These are phyloP conservation scores for Peromyscus melanophrys DNA, from an alignment of 2,797 vertebrate genomes.

Conservation along the genomic window DNA sequence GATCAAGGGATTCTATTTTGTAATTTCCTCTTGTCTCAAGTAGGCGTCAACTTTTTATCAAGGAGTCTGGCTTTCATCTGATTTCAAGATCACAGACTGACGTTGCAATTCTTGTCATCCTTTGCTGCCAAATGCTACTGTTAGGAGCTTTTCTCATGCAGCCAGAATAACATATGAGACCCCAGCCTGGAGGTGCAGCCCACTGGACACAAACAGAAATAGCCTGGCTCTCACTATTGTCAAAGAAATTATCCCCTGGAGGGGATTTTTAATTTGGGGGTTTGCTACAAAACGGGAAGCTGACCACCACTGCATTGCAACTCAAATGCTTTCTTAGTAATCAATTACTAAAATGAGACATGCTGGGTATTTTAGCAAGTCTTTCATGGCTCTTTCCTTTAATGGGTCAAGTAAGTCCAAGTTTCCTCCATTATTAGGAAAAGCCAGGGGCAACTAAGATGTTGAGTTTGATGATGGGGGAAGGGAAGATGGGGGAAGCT, in stretches of 20 bases:
- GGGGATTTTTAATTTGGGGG: constrained; percentile 87
- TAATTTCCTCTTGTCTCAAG: constrained; percentile 51
- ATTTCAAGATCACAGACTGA: constrained; percentile 79
- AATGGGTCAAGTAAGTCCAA: constrained; percentile 35
- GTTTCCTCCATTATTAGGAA: constrained; percentile 40
- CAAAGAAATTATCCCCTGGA: constrained; percentile 85
- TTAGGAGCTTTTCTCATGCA: constrained; percentile 79
- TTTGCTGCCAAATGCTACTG: constrained; percentile 79
- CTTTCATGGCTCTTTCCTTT: not conserved
- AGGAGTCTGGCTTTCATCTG: constrained; percentile 80
- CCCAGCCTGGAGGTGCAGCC: constrained; percentile 85
- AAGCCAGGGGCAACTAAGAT: constrained; percentile 35
- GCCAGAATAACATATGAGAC: constrained; percentile 85
- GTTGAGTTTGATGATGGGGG: constrained; percentile 65
- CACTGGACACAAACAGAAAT: constrained; percentile 86
- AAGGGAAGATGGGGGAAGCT: not conserved
- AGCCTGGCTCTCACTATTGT: constrained; percentile 82
- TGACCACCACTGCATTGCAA: constrained; percentile 72
- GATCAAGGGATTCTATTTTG: not conserved
- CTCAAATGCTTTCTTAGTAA: constrained; percentile 73
- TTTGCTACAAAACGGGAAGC: constrained; percentile 80
- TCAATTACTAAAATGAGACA: constrained; percentile 78
- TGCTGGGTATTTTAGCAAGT: not conserved
- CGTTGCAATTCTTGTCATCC: constrained; percentile 66
- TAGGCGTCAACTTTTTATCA: constrained; percentile 70